Conservation (phyloP, 1,140 invertebrate genomes). For the Mesaphorura yosii region DNA sequence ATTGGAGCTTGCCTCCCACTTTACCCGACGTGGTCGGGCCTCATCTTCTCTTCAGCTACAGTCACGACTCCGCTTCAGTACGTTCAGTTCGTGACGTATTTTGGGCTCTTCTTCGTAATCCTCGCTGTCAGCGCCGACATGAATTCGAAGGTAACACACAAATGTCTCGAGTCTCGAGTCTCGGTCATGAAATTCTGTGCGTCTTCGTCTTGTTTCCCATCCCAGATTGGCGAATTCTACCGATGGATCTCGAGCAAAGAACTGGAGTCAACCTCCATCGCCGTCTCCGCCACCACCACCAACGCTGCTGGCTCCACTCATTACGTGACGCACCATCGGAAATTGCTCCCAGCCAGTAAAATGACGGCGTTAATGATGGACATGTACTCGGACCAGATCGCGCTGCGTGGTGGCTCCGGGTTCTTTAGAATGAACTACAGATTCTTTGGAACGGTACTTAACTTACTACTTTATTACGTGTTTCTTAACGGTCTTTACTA, state of each 20-base stretch:
- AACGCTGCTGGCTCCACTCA: too few relatives aligned
- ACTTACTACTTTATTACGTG: too few relatives aligned
- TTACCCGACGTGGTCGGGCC: background rate
- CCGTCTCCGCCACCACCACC: too few relatives aligned
- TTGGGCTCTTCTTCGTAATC: background rate
- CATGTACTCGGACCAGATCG: background rate
- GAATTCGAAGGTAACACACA: background rate
- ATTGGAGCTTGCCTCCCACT: background rate
- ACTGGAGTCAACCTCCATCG: background rate
- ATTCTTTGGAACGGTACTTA: background rate
- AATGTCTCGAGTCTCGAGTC: background rate
- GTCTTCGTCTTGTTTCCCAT: background rate
- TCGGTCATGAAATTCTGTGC: background rate
- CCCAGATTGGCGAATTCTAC: background rate
- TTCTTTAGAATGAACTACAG: background rate
- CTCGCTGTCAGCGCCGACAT: background rate
- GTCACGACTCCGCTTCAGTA: background rate
- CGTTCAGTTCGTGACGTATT: background rate
- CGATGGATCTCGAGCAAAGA: background rate
- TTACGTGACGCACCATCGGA: too few relatives aligned
- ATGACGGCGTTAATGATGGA: background rate
- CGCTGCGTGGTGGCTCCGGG: background rate
- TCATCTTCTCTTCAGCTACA: background rate
- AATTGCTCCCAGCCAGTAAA: background rate
- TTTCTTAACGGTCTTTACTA: too few relatives aligned